phyloP scores from a whole-genome alignment of 2,113 vertebrate genomes.

The Dasyprocta punctata region DNA sequence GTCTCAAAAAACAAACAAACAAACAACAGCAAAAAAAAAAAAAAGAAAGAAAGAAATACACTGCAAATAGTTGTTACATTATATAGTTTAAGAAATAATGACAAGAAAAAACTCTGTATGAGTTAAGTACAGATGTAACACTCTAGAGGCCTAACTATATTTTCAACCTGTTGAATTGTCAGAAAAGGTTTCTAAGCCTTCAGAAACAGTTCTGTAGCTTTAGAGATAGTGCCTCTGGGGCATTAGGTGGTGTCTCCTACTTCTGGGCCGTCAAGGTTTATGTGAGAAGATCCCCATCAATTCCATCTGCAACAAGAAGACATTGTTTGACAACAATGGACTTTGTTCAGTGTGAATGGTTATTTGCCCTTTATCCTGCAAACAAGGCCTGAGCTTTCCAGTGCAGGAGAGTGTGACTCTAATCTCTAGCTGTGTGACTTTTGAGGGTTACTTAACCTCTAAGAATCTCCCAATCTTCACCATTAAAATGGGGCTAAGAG shows the following conservation, averaged over 20 bases:
- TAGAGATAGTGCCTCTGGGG: not conserved
- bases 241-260: not conserved
- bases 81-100: not conserved
- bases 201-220: not conserved
- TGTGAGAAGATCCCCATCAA: not conserved
- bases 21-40: no score
- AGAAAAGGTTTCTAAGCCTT: not conserved
- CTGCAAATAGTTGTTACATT: not conserved
- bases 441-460: slow-evolving; percentile 11
- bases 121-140: not conserved
- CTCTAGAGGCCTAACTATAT: not conserved
- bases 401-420: not conserved
- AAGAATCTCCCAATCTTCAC: not conserved
- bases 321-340: slow-evolving; percentile 61
- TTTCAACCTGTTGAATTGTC: not conserved
- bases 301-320: slow-evolving; percentile 38
- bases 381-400: not conserved
- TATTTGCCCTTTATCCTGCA: slow-evolving; percentile 41
- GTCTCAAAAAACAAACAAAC: not conserved
- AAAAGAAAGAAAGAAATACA: not conserved
- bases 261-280: not conserved
- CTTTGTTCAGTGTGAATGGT: slow-evolving; percentile 54
- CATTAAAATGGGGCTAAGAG: not conserved
- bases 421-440: not conserved
- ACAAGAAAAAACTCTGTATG: not conserved